Conservation (phyloP, 30 jellyfish, hydroid and myxozoan genomes). For the Rhopilema esculentum region DNA sequence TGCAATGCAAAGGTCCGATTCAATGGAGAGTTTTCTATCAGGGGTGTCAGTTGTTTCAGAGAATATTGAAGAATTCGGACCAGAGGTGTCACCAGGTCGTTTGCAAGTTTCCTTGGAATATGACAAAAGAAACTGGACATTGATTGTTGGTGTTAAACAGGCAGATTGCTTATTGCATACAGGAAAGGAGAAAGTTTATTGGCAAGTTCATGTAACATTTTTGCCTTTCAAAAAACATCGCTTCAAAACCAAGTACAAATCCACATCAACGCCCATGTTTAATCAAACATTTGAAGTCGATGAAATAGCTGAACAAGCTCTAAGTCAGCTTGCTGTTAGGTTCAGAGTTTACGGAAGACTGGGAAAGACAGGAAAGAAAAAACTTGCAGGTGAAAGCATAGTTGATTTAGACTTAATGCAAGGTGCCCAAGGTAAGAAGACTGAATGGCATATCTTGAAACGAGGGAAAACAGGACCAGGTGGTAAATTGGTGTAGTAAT, state of each 20-base stretch:
- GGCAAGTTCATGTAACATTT: slow-evolving; percentile 96
- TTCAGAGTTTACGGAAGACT: slow-evolving; percentile 91
- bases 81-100: slow-evolving; percentile 95
- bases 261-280: slow-evolving; percentile 96
- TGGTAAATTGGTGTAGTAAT: neutral
- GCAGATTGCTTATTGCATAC: slow-evolving; percentile 91
- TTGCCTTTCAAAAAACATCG: slow-evolving; percentile 95
- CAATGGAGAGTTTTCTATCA: slow-evolving; percentile 96
- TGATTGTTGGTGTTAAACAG: slow-evolving; percentile 92
- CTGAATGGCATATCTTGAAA: slow-evolving; percentile 87
- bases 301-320: slow-evolving; percentile 90
- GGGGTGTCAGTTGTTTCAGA: slow-evolving; percentile 86
- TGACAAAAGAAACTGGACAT: slow-evolving; percentile 81
- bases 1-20: slow-evolving; percentile 66
- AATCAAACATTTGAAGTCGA: slow-evolving; percentile 90
- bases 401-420: slow-evolving; percentile 68
- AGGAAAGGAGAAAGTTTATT: slow-evolving; percentile 78
- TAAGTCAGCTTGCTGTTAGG: slow-evolving; percentile 85
- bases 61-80: slow-evolving; percentile 92
- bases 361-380: slow-evolving; percentile 93
- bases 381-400: slow-evolving; percentile 95
- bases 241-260: slow-evolving; percentile 87
- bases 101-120: slow-evolving; percentile 82
- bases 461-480: slow-evolving; percentile 52
- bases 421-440: slow-evolving; percentile 59